Evolutionary conservation across 2,888 invertebrate species (phyloP).

Genomic region (Unio delphinus): DNA sequence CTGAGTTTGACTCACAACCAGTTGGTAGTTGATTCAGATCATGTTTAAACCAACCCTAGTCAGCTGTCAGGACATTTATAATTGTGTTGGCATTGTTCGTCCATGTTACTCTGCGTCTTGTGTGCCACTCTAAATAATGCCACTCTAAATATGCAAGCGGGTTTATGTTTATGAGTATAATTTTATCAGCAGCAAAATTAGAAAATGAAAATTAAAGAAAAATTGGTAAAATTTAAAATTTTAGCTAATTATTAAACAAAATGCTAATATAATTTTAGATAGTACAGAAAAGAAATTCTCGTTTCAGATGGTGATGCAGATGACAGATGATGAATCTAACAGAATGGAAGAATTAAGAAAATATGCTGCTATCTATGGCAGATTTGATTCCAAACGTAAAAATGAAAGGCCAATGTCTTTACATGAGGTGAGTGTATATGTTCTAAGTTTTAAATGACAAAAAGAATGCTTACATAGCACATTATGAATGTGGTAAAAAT

Average conservation of each 20-base stretch:
- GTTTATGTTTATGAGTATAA: neutral
- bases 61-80: too few relatives aligned
- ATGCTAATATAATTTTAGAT: too few relatives aligned
- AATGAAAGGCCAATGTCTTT: slow-evolving; percentile 96
- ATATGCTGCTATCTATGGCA: slow-evolving; percentile 97
- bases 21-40: too few relatives aligned
- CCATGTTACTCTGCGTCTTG: too few relatives aligned
- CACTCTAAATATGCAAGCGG: too few relatives aligned
- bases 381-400: slow-evolving; percentile 97
- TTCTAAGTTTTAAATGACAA: neutral
- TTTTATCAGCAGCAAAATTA: neutral
- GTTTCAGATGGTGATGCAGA: slow-evolving; percentile 85
- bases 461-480: neutral
- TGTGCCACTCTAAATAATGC: too few relatives aligned
- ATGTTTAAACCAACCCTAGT: too few relatives aligned
- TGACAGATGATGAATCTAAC: slow-evolving; percentile 88
- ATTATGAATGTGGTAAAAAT: too few relatives aligned
- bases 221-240: neutral
- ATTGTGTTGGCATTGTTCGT: too few relatives aligned
- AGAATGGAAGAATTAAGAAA: slow-evolving; percentile 85
- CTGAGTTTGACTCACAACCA: too few relatives aligned
- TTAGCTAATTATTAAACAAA: too few relatives aligned
- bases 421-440: slow-evolving; percentile 83
- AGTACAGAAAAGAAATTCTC: neutral
- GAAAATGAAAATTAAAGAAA: neutral